Base-by-base conservation (phyloP, 2,888 invertebrate species). In the Drosophila meridiana region DNA sequence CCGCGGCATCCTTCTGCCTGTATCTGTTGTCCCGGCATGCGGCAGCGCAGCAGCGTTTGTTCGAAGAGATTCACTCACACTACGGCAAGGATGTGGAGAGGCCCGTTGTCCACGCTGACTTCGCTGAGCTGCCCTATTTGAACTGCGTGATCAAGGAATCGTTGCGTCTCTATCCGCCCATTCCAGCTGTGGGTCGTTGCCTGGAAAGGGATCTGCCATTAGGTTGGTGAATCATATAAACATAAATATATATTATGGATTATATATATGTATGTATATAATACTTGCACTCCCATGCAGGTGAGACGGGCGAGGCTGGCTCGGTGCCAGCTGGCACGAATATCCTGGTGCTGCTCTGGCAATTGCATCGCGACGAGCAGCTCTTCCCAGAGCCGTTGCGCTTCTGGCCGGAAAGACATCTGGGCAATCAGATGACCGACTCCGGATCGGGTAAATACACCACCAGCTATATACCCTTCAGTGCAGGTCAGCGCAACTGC, bases 131-230 rank as follows among this genome's bases (percentile, higher is more conserved):
- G 7, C 80, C 76, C 8, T 93, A 92, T 71, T 92, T 96, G 63
- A 95, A 95, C 76, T 94, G 94, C 79, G 95, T 95, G 55, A 94
- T 96, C 48, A 96, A 96, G 86, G 96, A 96, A 89, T 93, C 95
- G 0, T 82, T 96, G 68, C 93, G 96, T 42, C 84, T 96, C 1
- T 95, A 94, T 82, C 96, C 96, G 0, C 95, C 95, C 53, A 95
- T 96, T 13, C 95, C 95, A 40, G 94, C 95, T 9, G 94, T 96
- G 55, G 94, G 94, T 7, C 94, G 96, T 57, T 85, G 74, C 9
- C 75, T 95, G n/a, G 92, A 93, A 0, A 94, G 94, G 78, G 94
- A 94, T 71, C 90, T 95, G 20, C 89, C 90, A 58, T 83, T 95
- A 75, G 94, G 95, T 95, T 92, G 40, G 57, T 50, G 7, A 8